Base-by-base conservation (phyloP, 1,140 invertebrate genomes). In the Gonatopus flavifemur region DNA sequence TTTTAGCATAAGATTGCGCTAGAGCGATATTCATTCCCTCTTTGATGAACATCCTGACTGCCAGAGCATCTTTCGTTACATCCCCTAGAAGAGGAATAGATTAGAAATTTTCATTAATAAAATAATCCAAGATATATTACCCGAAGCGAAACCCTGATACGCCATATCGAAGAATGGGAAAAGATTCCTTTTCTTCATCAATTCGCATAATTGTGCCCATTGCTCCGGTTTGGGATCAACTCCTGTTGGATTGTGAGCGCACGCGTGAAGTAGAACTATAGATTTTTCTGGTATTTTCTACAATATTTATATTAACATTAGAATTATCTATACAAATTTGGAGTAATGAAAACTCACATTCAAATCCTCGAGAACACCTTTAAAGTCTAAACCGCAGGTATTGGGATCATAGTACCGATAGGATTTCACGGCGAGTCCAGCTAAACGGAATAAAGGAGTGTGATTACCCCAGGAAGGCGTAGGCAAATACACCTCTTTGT, bases 121-220 rank as follows among this genome's bases (percentile, higher is more conserved):
- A 28, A 43, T 47, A 30, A 19, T 19, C 20, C 3, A 28, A 24
- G 2, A 38, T 15, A 9, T 19, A 22, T 56, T 76, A 83, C 82
- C 90, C 37, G 89, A 90, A 12, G 90, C 90, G 81, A 97, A 98
- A 12, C 96, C 96, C 82, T 99, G 98, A 81, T 99, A 99, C 19
- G 98, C 98, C 91, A 98, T 97, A 79, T 99, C 98, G 76, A 99
- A 98, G 81, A 93, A 99, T n/a, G 95, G 93, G 69, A 93, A 96
- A 3, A 98, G 77, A 43, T 96, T 89, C 53, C 79, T 86, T 42
- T 88, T 83, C 70, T 95, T 95, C 16, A 96, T 84, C 1, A 90
- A 67, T 66, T 76, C 43, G 0, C 86, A 86, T 3, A 90, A 74
- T 70, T 92, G 83, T 35, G 87, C 85, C 97, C 97, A 99, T 76